phyloP scores from a whole-genome alignment of 2,797 vertebrate genomes.

The Mareca strepera region DNA sequence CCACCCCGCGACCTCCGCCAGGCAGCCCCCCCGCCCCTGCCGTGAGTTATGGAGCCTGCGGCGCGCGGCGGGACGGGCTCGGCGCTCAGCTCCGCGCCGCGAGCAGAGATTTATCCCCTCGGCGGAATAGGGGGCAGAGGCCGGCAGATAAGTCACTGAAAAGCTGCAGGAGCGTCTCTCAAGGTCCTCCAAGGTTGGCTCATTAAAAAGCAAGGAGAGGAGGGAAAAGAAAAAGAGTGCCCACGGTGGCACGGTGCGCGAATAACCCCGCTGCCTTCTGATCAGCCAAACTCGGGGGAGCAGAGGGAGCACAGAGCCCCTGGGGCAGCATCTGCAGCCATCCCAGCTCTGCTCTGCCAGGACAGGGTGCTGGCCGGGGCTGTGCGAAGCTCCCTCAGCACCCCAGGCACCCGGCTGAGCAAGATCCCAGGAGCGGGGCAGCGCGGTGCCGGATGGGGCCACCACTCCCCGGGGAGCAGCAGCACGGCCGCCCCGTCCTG shows the following conservation, averaged over 20 bases:
- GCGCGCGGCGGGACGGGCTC: background rate
- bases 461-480: background rate
- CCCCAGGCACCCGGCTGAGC: background rate
- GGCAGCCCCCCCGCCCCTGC: background rate
- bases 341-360: too few species aligned
- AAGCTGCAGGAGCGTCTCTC: background rate
- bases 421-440: background rate
- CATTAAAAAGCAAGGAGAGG: conserved; percentile 33
- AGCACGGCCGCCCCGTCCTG: background rate
- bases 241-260: background rate
- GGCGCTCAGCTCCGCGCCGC: accelerated
- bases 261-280: background rate
- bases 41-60: background rate
- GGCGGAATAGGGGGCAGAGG: background rate
- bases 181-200: conserved; percentile 47
- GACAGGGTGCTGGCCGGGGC: background rate
- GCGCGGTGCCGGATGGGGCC: accelerated
- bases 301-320: accelerated
- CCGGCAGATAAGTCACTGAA: background rate
- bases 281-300: background rate
- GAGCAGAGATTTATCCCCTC: conserved; percentile 47
- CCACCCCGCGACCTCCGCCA: background rate
- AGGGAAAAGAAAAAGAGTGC: background rate
- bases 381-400: accelerated
- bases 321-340: background rate